Evolutionary conservation across 1,140 invertebrate species (phyloP).

Genomic region (Calephelis virginiensis): DNA sequence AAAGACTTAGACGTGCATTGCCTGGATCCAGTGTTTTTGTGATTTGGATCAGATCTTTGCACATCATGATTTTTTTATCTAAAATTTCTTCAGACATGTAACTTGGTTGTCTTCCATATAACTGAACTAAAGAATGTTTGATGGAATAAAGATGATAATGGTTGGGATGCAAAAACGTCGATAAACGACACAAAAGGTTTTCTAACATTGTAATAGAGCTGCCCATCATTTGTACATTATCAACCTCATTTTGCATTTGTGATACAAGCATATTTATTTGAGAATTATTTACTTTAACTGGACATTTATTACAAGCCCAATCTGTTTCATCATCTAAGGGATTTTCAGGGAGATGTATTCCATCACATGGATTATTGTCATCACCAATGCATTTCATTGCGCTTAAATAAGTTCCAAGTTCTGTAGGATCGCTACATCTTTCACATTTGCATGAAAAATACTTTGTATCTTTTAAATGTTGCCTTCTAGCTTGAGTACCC

Average conservation of each 20-base stretch:
- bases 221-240: conserved; percentile 80
- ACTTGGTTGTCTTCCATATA: conserved; percentile 84
- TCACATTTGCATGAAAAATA: conserved; percentile 88
- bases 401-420: conserved; percentile 87
- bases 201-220: conserved; percentile 81
- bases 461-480: conserved; percentile 89
- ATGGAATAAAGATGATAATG: conserved; percentile 90
- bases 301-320: conserved; percentile 86
- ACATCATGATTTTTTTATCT: conserved; percentile 83
- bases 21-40: conserved; percentile 84
- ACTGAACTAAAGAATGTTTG: conserved; percentile 88
- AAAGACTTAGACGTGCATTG: conserved; percentile 83
- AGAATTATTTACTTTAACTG: conserved; percentile 75
- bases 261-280: conserved; percentile 80
- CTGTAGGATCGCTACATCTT: conserved; percentile 88
- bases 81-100: conserved; percentile 80
- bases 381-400: conserved; percentile 84
- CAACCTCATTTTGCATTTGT: conserved; percentile 87
- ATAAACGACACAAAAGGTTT: conserved; percentile 80
- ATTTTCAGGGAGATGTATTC: conserved; percentile 83
- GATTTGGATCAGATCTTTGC: conserved; percentile 82
- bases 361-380: conserved; percentile 78
- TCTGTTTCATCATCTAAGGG: conserved; percentile 84
- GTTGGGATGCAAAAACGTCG: conserved; percentile 86
- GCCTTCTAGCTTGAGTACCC: conserved; percentile 87